Conservation (phyloP, 1,140 invertebrate species). For the Rhynchophorus ferrugineus region DNA sequence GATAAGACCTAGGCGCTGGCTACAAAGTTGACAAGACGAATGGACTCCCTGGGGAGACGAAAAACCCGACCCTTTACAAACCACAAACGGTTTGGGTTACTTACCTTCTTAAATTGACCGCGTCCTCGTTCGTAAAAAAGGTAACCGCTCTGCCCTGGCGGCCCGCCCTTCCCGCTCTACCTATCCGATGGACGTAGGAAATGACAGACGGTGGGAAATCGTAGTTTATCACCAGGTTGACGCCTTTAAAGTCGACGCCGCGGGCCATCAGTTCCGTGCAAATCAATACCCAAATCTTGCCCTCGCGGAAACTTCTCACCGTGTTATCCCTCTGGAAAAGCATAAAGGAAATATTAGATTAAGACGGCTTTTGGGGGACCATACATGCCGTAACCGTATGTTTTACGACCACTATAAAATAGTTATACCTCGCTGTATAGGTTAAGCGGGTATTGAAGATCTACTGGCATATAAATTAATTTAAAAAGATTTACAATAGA, state of each 20-base stretch:
- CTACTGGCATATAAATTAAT: no score
- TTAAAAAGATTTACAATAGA: no score
- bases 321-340: slow-evolving; percentile 73
- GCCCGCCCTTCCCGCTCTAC: slow-evolving; percentile 90
- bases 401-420: no score
- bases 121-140: slow-evolving; percentile 89
- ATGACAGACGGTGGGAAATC: slow-evolving; percentile 91
- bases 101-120: slow-evolving; percentile 72
- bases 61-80: no score
- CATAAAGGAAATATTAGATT: background rate
- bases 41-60: no score
- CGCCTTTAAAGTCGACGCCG: slow-evolving; percentile 96
- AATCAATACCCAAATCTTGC: slow-evolving; percentile 92
- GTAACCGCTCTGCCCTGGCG: slow-evolving; percentile 81
- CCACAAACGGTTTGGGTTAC: no score
- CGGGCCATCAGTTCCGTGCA: slow-evolving; percentile 96
- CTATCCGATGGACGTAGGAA: slow-evolving; percentile 86
- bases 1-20: no score
- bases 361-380: no score
- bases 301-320: slow-evolving; percentile 80
- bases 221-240: slow-evolving; percentile 96
- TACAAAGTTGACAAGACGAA: no score
- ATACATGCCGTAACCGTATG: no score
- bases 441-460: no score
- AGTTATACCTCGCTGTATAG: no score